Conservation (phyloP, 2,113 vertebrate genomes). For the Thunnus thynnus region DNA sequence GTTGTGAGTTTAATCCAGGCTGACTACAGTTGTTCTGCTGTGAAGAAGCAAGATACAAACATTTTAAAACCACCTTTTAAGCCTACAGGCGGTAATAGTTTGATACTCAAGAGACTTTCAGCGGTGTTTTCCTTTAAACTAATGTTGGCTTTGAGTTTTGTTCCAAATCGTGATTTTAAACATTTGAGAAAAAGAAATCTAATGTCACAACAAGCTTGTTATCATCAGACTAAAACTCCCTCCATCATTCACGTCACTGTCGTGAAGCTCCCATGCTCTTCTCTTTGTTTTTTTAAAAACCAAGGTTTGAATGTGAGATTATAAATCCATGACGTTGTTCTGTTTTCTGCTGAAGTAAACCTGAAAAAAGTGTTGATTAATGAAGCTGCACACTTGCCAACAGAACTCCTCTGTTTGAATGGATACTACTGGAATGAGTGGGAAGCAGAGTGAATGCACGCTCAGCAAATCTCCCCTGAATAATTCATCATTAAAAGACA, state of each 20-base stretch:
- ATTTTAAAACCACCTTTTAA: not conserved
- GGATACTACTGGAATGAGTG: not conserved
- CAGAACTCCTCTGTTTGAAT: not conserved
- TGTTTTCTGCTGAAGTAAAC: not conserved
- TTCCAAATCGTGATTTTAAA: not conserved
- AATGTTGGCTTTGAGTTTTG: not conserved
- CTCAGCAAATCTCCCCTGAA: constrained; percentile 23
- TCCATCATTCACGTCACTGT: not conserved
- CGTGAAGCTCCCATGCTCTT: not conserved
- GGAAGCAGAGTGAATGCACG: not conserved
- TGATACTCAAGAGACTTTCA: not conserved
- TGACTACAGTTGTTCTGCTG: no score
- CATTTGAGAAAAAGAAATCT: no score
- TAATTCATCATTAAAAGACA: constrained; percentile 16
- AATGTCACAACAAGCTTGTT: not conserved
- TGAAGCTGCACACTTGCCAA: not conserved
- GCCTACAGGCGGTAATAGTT: not conserved
- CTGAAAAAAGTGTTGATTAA: not conserved
- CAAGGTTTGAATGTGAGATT: not conserved
- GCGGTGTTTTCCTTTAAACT: no score
- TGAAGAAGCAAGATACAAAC: no score
- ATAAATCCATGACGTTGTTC: not conserved
- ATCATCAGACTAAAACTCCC: not conserved
- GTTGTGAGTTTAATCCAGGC: no score
- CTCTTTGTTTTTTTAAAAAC: not conserved